These are phyloP conservation scores for Thumatha senex DNA, from an alignment of 2,888 invertebrate genomes.

Conservation along the genomic window DNA sequence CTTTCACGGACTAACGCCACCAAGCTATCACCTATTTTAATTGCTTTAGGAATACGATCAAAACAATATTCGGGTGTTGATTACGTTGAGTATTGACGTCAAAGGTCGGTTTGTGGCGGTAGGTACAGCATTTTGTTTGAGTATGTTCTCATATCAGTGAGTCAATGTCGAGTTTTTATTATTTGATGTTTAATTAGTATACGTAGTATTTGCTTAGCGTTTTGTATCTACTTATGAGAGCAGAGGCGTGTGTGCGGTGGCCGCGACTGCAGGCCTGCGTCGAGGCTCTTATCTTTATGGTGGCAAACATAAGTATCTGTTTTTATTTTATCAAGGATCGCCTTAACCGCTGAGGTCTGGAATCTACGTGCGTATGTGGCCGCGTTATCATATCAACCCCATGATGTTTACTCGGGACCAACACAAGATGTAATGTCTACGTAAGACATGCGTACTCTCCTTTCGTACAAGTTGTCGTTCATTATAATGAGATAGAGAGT, in stretches of 20 bases:
- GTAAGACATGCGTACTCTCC: conserved; percentile 25
- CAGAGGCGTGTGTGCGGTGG: conserved; percentile 67
- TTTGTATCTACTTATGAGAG: conserved; percentile 40
- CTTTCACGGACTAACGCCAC: conserved; percentile 67
- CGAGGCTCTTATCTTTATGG: conserved; percentile 73
- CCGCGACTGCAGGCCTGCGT: conserved; percentile 59
- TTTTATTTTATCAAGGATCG: conserved; percentile 74
- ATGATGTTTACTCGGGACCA: conserved; percentile 62
- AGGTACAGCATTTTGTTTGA: conserved; percentile 45
- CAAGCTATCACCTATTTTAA: conserved; percentile 46
- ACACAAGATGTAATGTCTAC: conserved; percentile 52
- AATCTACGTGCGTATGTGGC: conserved; percentile 47
- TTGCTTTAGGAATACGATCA: conserved; percentile 44
- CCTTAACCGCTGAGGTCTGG: conserved; percentile 65
- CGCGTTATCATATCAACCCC: conserved; percentile 68
- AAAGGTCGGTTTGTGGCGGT: conserved; percentile 42
- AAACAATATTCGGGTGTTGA: conserved; percentile 32
- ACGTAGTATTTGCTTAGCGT: conserved; percentile 62
- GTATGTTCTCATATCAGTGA: conserved; percentile 53
- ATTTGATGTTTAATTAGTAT: conserved; percentile 69
- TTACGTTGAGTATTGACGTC: conserved; percentile 40
- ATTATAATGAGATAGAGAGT: not conserved
- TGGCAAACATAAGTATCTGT: conserved; percentile 65
- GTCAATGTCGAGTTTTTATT: conserved; percentile 66
- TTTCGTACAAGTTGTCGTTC: not conserved